Evolutionary conservation across 2,113 vertebrate genomes (phyloP).

Genomic region (Phaethornis superciliosus): DNA sequence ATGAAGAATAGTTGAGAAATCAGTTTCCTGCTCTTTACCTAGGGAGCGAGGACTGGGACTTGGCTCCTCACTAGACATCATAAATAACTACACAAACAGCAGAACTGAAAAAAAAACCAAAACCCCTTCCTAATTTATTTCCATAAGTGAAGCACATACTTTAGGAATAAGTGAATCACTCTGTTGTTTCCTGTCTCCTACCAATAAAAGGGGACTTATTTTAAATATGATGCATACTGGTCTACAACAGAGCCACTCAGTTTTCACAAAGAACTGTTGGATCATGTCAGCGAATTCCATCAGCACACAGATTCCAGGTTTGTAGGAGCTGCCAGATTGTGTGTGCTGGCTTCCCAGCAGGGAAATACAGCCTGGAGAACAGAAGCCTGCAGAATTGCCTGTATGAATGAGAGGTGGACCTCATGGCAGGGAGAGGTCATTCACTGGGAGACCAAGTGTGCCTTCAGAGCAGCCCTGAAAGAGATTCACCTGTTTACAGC

Average conservation of each 20-base stretch:
- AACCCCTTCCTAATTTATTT: neutral
- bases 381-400: neutral
- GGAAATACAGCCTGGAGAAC: neutral
- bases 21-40: constrained; percentile 29
- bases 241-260: neutral
- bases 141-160: constrained; percentile 39
- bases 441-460: neutral
- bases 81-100: constrained; percentile 5
- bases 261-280: neutral
- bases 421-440: neutral
- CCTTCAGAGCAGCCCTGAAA: neutral
- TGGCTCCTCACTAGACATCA: neutral
- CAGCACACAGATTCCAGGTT: neutral
- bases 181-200: constrained; percentile 34
- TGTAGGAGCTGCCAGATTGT: neutral
- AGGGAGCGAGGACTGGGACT: neutral
- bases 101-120: neutral
- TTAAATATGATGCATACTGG: neutral
- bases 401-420: neutral
- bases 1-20: constrained; percentile 28
- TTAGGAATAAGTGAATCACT: constrained; percentile 33
- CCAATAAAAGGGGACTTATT: constrained; percentile 12
- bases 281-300: neutral
- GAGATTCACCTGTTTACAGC: fast-evolving
- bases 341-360: neutral